Evolutionary conservation across 2,113 vertebrate species (phyloP).

Genomic region (Albula goreensis): DNA sequence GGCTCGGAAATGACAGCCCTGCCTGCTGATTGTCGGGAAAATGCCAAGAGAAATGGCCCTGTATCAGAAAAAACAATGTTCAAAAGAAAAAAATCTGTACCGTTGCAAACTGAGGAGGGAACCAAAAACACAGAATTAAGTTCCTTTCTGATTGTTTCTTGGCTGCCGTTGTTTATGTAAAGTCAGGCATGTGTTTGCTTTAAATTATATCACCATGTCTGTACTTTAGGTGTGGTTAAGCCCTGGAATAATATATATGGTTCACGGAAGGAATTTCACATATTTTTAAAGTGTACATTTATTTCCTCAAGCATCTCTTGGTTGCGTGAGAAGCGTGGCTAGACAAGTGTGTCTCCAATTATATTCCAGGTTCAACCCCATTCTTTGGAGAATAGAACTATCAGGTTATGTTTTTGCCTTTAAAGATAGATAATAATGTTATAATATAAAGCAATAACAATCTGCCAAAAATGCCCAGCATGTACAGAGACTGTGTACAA

Average conservation of each 20-base stretch:
- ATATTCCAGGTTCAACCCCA: slow-evolving; percentile 36
- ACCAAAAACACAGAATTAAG: slow-evolving; percentile 46
- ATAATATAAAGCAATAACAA: not conserved
- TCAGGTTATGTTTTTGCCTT: not conserved
- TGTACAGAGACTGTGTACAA: not conserved
- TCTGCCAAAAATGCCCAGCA: not conserved
- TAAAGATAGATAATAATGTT: not conserved
- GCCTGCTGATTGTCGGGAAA: slow-evolving; percentile 45
- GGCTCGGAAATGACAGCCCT: slow-evolving; percentile 32
- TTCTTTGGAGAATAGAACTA: slow-evolving; percentile 30
- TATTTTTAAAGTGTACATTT: slow-evolving; percentile 40
- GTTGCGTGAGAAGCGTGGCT: slow-evolving; percentile 44
- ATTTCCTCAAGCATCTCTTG: slow-evolving; percentile 47
- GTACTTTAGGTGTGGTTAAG: slow-evolving; percentile 43
- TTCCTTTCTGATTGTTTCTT: slow-evolving; percentile 60
- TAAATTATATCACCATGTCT: slow-evolving; percentile 59
- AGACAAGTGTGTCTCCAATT: slow-evolving; percentile 7
- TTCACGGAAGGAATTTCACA: slow-evolving; percentile 36
- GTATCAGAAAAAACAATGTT: slow-evolving; percentile 54
- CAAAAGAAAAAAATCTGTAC: slow-evolving; percentile 54
- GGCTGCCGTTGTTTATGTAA: slow-evolving; percentile 57
- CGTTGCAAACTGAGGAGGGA: slow-evolving; percentile 53
- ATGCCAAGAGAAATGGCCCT: slow-evolving; percentile 51
- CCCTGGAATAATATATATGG: slow-evolving; percentile 56
- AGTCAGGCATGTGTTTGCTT: slow-evolving; percentile 60